A percentile compares a stretch with the other conserved stretches of the same genome.
phyloP scores from a whole-genome alignment of 2,888 invertebrate genomes.

The Aporophyla nigra region DNA sequence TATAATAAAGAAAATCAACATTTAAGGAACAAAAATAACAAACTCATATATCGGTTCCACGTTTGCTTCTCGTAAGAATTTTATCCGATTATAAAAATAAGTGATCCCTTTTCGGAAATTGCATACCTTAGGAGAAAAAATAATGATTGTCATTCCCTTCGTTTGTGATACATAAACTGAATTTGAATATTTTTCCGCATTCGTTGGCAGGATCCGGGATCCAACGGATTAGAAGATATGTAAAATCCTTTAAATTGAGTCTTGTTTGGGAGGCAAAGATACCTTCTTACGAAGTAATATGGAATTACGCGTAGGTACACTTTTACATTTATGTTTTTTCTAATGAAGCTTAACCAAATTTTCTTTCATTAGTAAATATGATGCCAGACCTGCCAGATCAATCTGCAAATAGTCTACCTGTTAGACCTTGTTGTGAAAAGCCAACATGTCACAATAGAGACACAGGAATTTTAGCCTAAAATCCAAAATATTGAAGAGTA shows the following conservation, averaged over 20 bases:
- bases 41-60: conserved; percentile 5
- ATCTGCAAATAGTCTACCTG: neutral
- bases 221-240: conserved; percentile 41
- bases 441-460: neutral
- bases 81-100: conserved; percentile 37
- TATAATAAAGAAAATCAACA: neutral
- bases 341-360: conserved; percentile 2
- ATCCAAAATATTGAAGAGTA: conserved; percentile 15
- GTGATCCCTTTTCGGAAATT: conserved; percentile 40
- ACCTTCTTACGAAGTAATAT: conserved; percentile 38
- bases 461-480: conserved; percentile 8
- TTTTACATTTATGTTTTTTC: neutral
- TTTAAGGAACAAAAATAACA: neutral
- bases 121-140: conserved; percentile 51
- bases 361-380: neutral
- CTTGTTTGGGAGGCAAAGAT: conserved; percentile 34
- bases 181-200: conserved; percentile 52
- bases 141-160: conserved; percentile 49
- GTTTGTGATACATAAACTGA: conserved; percentile 29
- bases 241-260: conserved; percentile 47
- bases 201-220: conserved; percentile 39
- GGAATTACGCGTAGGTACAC: conserved; percentile 13
- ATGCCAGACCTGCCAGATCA: neutral
- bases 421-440: neutral
- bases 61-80: conserved; percentile 12